Evolutionary conservation across 2,113 vertebrate species (phyloP), one percentile per base, ranked within the genome.

Genomic region (Pseudorasbora parva): DNA sequence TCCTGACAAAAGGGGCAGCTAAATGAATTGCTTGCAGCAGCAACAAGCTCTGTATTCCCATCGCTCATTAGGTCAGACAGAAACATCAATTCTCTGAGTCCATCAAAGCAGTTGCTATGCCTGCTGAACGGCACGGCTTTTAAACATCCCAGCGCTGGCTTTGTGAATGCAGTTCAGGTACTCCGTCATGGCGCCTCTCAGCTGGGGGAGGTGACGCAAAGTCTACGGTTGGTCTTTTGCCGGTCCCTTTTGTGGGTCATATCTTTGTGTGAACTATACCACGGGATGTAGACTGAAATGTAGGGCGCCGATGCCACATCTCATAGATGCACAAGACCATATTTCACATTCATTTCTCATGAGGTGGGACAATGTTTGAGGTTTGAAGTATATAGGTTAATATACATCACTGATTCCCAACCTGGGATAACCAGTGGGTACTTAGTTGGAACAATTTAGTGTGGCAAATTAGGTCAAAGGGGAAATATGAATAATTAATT

Each of bases 1-100:
- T 57, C 78, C 10, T 30, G 71, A 69, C 51, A 78, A 82, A 79
- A 82, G 23, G n/a, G 51, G 37, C 1, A 72, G 76, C 86, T 64
- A 84, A 88, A 86, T 88, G 81, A 84, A 89, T 86, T 86, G 86
- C 89, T 88, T 49, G 68, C 76, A 90, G 91, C 87, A 49, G 74
- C 78, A 87, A 87, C 86, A 81, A 82, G 49, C 73, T 43, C 62
- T 30, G 73, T 88, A 88, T 91, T 92, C 86, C 88, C 84, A 87
- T 25, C 76, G 88, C 90, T 92, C 90, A 91, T 93, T 92, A 92
- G 49, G 83, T 57, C 88, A 82, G 88, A 91, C 86, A 88, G 85
- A 87, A 87, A 84, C 90, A 91, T 91, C 88, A 86, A 88, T 92
- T 92, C 87, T 90, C 81, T 21, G 86, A 89, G n/a, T 86, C 88